Evolutionary conservation across 2,888 invertebrate genomes (phyloP), one percentile per base, ranked within the genome.

Genomic region (Lithodes maja): DNA sequence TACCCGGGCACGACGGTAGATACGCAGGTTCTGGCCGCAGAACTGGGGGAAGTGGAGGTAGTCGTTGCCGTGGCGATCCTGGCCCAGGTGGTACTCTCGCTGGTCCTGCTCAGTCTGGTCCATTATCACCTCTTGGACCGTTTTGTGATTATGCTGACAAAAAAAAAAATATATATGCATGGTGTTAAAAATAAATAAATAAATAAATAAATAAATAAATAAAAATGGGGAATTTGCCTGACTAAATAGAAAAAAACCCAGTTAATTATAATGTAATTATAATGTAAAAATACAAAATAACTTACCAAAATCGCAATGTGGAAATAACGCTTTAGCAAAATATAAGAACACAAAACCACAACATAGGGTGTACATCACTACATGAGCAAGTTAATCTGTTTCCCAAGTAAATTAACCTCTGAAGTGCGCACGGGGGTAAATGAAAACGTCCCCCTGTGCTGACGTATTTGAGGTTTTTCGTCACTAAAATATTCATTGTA

Each of bases 21-120:
- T 93, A 61, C 95, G 93, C 1, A 95, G 93, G 93, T 95, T 94
- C 54, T 93, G 94, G 1, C 94, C 94, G 91, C 95, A 94, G 92
- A 95, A 95, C 92, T 95, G 95, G 52, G 95, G 95, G 92, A 95
- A 95, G 92, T 95, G 95, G 90, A 95, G 93, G 92, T 95, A 95
- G 90, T 93, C 93, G 91, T 94, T 94, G 33, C 95, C 95, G 3
- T 94, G 93, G 68, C 94, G 94, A 92, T 95, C 95, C 1, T 93
- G 93, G 3, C 95, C 95, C 68, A 95, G 93, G 82, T 93, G 89
- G 68, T 94, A 94, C 90, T 94, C 94, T 74, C 94, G 93, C 92
- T 94, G 94, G 91, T 94, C 94, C 50, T 94, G 93, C 83, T 93
- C 93, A 1, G 94, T 93, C 91, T 95, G 94, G 5, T 94, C 94